phyloP scores from a whole-genome alignment of 2,888 invertebrate species.

The Drosophila paramelanica region DNA sequence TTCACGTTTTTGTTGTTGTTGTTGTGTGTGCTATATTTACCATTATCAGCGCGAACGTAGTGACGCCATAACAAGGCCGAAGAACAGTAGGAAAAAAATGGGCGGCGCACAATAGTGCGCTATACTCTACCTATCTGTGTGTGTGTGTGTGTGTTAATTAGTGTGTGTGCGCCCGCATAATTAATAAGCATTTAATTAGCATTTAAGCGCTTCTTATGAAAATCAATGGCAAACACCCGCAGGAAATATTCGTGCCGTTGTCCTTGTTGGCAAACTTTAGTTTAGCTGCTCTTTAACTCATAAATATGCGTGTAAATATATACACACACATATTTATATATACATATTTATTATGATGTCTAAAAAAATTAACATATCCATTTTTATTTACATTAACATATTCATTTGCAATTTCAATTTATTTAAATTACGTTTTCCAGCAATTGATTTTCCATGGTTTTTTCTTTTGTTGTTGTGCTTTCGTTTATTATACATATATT shows the following conservation, averaged over 20 bases:
- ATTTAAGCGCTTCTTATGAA: slow-evolving; percentile 50
- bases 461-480: not conserved
- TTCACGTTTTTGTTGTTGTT: slow-evolving; percentile 31
- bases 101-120: slow-evolving; percentile 15
- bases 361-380: not conserved
- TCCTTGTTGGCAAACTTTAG: slow-evolving; percentile 8
- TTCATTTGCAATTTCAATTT: not conserved
- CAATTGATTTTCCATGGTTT: not conserved
- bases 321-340: not conserved
- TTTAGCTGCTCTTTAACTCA: not conserved
- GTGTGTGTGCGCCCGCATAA: slow-evolving; percentile 39
- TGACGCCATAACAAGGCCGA: slow-evolving; percentile 48
- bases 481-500: not conserved
- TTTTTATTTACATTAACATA: not conserved
- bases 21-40: slow-evolving; percentile 27
- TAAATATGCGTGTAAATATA: slow-evolving; percentile 1
- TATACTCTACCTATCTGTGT: not conserved
- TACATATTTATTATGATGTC: slow-evolving; percentile 1
- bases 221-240: slow-evolving; percentile 36
- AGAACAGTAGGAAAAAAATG: slow-evolving; percentile 1
- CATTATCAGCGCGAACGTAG: slow-evolving; percentile 52
- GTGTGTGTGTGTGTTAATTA: not conserved
- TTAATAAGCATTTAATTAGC: slow-evolving; percentile 52
- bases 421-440: not conserved
- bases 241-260: slow-evolving; percentile 15